Evolutionary conservation across 2,888 invertebrate species (phyloP).

Genomic region (Chaitophorus viminalis): DNA sequence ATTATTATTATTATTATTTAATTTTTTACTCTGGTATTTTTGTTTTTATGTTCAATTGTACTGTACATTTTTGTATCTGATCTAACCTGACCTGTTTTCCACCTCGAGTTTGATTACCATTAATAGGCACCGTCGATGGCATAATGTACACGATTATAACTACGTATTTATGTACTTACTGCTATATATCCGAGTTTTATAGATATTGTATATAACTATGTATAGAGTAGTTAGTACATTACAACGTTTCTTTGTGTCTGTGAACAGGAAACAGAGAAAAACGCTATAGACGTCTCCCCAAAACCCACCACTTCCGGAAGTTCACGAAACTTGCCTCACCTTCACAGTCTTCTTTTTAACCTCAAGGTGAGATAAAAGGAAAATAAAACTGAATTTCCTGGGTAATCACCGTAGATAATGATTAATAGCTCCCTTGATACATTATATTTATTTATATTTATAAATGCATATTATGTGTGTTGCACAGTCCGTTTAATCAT

Average conservation of each 20-base stretch:
- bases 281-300: slow-evolving; percentile 59
- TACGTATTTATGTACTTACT: too few species aligned
- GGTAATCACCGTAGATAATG: slow-evolving; percentile 48
- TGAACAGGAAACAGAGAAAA: slow-evolving; percentile 59
- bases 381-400: slow-evolving; percentile 52
- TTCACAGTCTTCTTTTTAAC: slow-evolving; percentile 76
- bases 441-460: not conserved
- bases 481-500: slow-evolving; percentile 21
- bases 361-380: slow-evolving; percentile 75
- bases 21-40: not conserved
- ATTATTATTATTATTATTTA: not conserved
- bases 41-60: not conserved
- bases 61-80: not conserved
- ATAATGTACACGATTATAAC: not conserved
- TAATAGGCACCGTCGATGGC: not conserved
- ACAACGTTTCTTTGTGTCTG: slow-evolving; percentile 60
- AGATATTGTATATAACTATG: slow-evolving; percentile 25
- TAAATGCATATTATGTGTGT: not conserved
- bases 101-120: slow-evolving; percentile 2
- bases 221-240: slow-evolving; percentile 33
- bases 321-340: slow-evolving; percentile 72
- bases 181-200: not conserved
- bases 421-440: slow-evolving; percentile 32
- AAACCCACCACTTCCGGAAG: slow-evolving; percentile 64
- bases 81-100: slow-evolving; percentile 30